Base-by-base conservation (phyloP, 2,797 vertebrate species). In the Paramormyrops hopkinsi region DNA sequence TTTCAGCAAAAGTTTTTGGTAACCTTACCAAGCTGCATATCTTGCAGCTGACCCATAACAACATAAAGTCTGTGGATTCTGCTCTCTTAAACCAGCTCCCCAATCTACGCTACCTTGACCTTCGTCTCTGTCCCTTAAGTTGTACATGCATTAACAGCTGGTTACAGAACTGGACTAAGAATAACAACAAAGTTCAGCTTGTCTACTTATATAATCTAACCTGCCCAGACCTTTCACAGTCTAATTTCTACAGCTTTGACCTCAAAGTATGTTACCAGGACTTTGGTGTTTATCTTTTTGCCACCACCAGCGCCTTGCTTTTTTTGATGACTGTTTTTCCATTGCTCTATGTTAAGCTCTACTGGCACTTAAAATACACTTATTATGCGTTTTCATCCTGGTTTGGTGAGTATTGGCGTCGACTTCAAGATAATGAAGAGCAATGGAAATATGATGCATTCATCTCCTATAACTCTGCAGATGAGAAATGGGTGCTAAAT, bases 401-500 rank as follows among this genome's bases (percentile, higher is more conserved):
- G 97, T 96, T 96, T 88, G 90, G 95, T 0, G 94, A 97, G 84
- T 95, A 94, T 73, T 97, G 96, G 96, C 94, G 94, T 53, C 94
- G 92, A 86, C 88, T 95, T 33, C 93, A 94, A 53, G 96, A 96
- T 0, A 90, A 96, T 53, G 95, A 96, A 53, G 95, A 97, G 90
- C 93, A 94, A 2, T 97, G 95, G 92, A 92, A 93, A 87, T 98
- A 97, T 9, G 97, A 97, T 46, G 97, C 96, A 0, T 98, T 98
- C 86, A 94, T 98, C 92, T 98, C 97, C 89, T 98, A 97, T 90
- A 97, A 97, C 88, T 96, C 95, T 1, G 94, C 92, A 6, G 96
- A 97, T 92, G 96, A 97, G 90, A 89, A 93, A 0, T 97, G 97
- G 97, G 95, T 98, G 14, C 94, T 97, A 91, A 90, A 96, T 17